These are phyloP conservation scores for Halcyon smyrnensis DNA, from an alignment of 2,797 vertebrate species.

Conservation along the genomic window DNA sequence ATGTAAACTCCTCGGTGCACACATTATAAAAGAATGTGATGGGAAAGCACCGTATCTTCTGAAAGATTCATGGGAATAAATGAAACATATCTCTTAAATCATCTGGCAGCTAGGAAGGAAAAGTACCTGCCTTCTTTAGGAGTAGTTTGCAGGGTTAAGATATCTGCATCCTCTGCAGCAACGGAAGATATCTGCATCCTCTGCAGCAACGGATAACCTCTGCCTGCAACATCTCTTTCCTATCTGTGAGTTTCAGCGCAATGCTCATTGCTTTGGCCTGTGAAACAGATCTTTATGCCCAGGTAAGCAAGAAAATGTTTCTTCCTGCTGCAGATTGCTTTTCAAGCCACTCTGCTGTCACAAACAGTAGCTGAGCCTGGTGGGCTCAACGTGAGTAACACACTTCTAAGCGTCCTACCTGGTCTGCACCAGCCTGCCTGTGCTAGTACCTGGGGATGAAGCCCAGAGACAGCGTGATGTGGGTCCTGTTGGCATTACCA, in stretches of 20 bases:
- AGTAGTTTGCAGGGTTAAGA: not conserved
- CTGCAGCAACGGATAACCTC: not conserved
- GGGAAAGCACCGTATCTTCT: not conserved
- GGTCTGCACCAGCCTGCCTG: not conserved
- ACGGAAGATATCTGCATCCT: not conserved
- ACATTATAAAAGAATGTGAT: not conserved
- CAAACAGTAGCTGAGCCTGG: not conserved
- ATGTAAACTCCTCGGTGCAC: not conserved
- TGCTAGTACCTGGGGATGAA: not conserved
- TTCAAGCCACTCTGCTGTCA: not conserved
- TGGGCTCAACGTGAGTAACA: fast-evolving
- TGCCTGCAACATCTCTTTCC: not conserved
- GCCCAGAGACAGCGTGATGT: not conserved
- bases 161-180: not conserved
- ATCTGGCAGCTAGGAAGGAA: not conserved
- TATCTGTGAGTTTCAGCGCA: not conserved
- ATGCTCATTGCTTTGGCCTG: not conserved
- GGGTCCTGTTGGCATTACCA: not conserved
- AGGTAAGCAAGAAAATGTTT: not conserved
- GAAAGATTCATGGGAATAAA: not conserved
- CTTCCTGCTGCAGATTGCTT: not conserved
- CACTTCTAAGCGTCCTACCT: not conserved
- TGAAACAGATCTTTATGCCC: not conserved
- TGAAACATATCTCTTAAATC: not conserved
- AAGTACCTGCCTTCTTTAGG: not conserved